Base-by-base conservation (phyloP, 2,888 invertebrate species). In the Drosophila atripex region DNA sequence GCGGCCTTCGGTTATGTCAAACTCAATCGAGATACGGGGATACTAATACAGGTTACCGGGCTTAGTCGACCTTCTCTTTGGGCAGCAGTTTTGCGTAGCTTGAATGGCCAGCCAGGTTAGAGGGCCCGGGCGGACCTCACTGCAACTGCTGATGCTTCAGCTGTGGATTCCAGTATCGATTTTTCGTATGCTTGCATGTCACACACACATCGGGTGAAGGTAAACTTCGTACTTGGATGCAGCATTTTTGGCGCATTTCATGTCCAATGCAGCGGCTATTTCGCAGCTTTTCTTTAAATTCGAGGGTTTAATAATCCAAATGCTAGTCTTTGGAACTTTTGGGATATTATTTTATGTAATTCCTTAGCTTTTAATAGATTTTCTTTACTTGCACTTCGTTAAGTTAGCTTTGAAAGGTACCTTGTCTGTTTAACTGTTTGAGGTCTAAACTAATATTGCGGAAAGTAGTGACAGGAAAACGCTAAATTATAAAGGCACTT, bases 131-230 rank as follows among this genome's bases (percentile, higher is more conserved):
- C 55, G 45, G 9, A 21, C 30, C 28, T 28, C 47, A 52, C 21
- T 47, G 58, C 60, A 64, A 50, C 60, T 64, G 55, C 71, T 30
- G 49, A 49, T 39, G 63, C 51, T 63, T 58, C 66, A 60, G 54
- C 49, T 66, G 73, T 57, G 65, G 50, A 58, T 74, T 65, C 54
- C 60, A 50, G 52, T 88, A 84, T 84, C 88, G 84, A 84, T 84
- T 84, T 84, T 84, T 74, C 82, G 64, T 80, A 57, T 71, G 35
- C 35, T 21, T 58, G 58, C 69, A 51, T 66, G 53, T 21, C 60
- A 39, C 23, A 50, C 23, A 50, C 45, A 58, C 64, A 12, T 51
- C 18, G 68, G 54, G 21, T 39, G 70, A 69, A 56, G 64, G 70
- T 47, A 57, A 55, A 52, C 35, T 47, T 55, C 14, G 8, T 50